Evolutionary conservation across 2,888 invertebrate species (phyloP), one percentile per base, ranked within the genome.

Genomic region (Dermolepida albohirtum): DNA sequence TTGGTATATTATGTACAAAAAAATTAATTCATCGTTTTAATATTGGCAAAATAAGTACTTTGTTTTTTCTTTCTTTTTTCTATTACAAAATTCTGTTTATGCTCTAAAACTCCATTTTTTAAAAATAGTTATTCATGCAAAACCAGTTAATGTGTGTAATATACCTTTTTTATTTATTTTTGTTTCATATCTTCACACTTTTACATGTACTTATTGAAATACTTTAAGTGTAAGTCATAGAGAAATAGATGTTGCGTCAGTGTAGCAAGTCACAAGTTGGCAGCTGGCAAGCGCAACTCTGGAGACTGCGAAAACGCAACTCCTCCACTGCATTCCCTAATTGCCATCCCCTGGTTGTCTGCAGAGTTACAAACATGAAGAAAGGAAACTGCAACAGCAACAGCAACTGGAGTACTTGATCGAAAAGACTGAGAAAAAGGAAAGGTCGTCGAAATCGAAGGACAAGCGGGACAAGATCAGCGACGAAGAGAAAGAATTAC

Each of bases 401-500:
- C 73, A 74, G 50, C 76, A 77, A 69, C 72, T 78, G 65, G 80
- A 81, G 64, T 83, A 79, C 74, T 76, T 78, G 64, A 69, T 76
- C 8, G 84, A 85, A 69, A 84, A 85, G 75, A 68, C 77, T 40
- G 84, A 84, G 66, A 85, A 87, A 78, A 87, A 88, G 76, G 86
- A 87, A 72, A 80, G 87, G 51, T 79, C 83, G 17, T 76, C 83
- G 2, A 86, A 85, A 76, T 76, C 81, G 67, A 88, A 87, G 80
- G 87, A 87, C 71, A 87, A 87, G 75, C 75, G 90, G 82, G 85
- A 88, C 80, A 86, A 90, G 85, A 85, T 91, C 57, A 90, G 89
- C 62, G 92, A 93, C 71, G 93, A 93, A 80, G 93, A 93, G 77
- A 89, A 93, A 78, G 94, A 94, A 82, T 83, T 89, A 10, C 88